Base-by-base conservation (phyloP, 1,140 invertebrate species). In the Drosophila nebulosa region DNA sequence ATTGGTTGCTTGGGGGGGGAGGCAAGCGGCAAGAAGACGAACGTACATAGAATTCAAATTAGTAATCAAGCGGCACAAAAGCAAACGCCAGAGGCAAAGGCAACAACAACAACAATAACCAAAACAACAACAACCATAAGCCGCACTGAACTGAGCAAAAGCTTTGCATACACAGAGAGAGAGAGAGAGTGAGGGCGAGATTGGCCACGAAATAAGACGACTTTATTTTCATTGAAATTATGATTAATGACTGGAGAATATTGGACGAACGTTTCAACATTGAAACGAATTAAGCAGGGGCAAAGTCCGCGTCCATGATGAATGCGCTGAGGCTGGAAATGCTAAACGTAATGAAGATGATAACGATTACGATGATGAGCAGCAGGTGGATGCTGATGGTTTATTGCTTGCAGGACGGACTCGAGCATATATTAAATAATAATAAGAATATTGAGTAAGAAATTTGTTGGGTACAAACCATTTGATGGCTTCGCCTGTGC, bases 211-310 rank as follows among this genome's bases (percentile, higher is more conserved):
- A 86, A 86, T 81, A 86, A 78, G 84, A 76, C 61, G 83, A 72
- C 72, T 88, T 78, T 72, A 79, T 79, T 88, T 89, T 88, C 79
- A 79, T 88, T 88, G 84, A 88, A 88, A 88, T 89, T 89, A 88
- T 88, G 83, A 88, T 88, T 83, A 89, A 88, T 79, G 83, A 77
- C 68, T 56, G 52, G 26, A 46, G 61, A 69, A 76, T 73, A 76
- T 79, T 60, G 69, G 27, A 58, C 73, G 53, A 68, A 36, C 63
- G 66, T 35, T 66, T 62, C 42, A 73, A 65, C 64, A 62, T 57
- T 71, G 61, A 30, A 66, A 51, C 30, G 62, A 74, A 74, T 66
- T 78, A 78, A 74, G 74, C 24, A 30, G 51, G 51, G 71, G 52
- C 71, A 59, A 58, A 53, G 60, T 58, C 58, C 58, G 26, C 39